phyloP scores from a whole-genome alignment of 2,797 vertebrate species.

The Coregonus sp. region DNA sequence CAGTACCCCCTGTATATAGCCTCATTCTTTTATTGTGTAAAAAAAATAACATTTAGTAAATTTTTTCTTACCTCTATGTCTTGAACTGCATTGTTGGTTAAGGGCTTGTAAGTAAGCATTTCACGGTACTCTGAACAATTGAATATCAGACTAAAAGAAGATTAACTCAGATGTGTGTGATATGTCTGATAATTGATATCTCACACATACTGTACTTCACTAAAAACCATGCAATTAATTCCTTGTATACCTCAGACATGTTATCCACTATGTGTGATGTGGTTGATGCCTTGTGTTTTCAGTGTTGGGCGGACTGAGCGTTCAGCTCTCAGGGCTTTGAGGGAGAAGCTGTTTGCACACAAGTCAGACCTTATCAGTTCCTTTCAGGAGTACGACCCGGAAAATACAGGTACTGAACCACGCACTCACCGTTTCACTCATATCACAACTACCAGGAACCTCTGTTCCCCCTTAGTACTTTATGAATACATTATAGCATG shows the following conservation, averaged over 20 bases:
- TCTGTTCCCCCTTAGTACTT: background rate
- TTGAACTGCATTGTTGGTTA: too few relatives aligned
- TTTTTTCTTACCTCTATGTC: too few relatives aligned
- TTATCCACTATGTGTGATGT: slow-evolving; percentile 9
- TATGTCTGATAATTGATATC: background rate
- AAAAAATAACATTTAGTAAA: too few relatives aligned
- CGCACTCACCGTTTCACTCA: background rate
- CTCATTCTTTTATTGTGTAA: too few relatives aligned
- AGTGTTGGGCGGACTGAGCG: slow-evolving; percentile 88
- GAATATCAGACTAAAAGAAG: too few relatives aligned
- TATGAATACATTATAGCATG: too few relatives aligned
- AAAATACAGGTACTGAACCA: slow-evolving; percentile 73
- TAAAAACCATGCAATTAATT: background rate
- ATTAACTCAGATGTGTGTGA: background rate
- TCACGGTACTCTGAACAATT: too few relatives aligned
- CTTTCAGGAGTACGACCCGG: slow-evolving; percentile 79
- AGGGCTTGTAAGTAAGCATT: too few relatives aligned
- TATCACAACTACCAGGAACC: background rate
- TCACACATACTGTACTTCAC: background rate
- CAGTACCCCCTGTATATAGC: too few relatives aligned
- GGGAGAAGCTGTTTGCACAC: slow-evolving; percentile 86
- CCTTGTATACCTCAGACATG: background rate
- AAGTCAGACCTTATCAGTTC: slow-evolving; percentile 83
- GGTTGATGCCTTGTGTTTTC: slow-evolving; percentile 16
- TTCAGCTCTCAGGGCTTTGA: slow-evolving; percentile 86